Conservation (phyloP, 2,113 vertebrate genomes). For the Zeus faber region DNA sequence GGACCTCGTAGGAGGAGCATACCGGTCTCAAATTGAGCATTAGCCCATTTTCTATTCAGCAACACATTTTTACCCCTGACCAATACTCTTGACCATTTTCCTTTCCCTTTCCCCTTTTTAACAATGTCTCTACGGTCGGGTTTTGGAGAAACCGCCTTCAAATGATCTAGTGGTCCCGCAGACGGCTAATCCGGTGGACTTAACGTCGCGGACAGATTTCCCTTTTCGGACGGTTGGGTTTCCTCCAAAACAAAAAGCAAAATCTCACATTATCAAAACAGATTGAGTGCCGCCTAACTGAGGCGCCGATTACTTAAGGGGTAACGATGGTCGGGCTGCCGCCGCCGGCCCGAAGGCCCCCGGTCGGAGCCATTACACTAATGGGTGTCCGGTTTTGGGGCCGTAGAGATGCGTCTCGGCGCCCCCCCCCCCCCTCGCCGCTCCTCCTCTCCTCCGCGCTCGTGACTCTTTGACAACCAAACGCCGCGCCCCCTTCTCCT, state of each 20-base stretch:
- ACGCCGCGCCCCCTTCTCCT: conserved; percentile 48
- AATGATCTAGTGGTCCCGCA: too few species aligned
- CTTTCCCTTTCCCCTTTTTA: too few species aligned
- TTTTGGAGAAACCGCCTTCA: too few species aligned
- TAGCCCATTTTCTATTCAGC: too few species aligned
- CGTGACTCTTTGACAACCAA: conserved; percentile 53
- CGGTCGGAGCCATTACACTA: conserved; percentile 46
- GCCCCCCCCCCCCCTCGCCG: conserved; percentile 10
- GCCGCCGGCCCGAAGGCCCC: conserved; percentile 47
- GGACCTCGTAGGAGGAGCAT: too few species aligned
- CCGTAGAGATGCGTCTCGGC: conserved; percentile 39
- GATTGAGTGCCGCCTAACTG: conserved; percentile 55
- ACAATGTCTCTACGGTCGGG: too few species aligned
- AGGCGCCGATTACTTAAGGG: conserved; percentile 55
- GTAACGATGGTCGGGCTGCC: conserved; percentile 41
- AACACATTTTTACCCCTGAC: too few species aligned
- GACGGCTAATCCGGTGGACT: too few species aligned
- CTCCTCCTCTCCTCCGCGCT: conserved; percentile 20
- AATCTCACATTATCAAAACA: conserved; percentile 44
- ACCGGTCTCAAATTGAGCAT: too few species aligned
- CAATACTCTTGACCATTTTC: too few species aligned
- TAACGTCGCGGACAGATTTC: too few species aligned
- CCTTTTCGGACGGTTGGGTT: too few species aligned
- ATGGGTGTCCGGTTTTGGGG: conserved; percentile 53
- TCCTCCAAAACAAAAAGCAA: neutral